A percentile compares a stretch with the other conserved stretches of the same genome.
phyloP scores from a whole-genome alignment of 23 tunicate genomes.

The Ascidia mentula region DNA sequence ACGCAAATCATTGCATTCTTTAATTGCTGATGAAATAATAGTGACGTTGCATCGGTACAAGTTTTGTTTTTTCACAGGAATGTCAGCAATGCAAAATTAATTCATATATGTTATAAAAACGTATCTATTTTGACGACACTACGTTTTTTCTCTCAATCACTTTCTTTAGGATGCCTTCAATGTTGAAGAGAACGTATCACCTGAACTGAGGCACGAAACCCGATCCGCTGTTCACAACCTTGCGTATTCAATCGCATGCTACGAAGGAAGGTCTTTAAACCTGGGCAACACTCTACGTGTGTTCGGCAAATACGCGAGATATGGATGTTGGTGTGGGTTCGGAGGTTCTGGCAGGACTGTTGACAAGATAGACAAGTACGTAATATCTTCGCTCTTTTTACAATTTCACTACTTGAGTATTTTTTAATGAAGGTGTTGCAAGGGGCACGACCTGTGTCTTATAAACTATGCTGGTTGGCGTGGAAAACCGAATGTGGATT shows the following conservation, averaged over 20 bases:
- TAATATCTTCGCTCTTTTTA: neutral
- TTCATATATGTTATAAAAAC: too few species aligned
- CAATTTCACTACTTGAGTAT: neutral
- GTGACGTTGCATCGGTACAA: too few species aligned
- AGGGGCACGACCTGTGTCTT: neutral
- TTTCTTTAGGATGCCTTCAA: too few species aligned
- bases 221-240: neutral
- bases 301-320: neutral
- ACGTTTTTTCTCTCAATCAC: too few species aligned
- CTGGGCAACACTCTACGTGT: neutral
- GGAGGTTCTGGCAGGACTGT: neutral
- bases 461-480: neutral
- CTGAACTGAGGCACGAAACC: too few species aligned
- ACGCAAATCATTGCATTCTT: too few species aligned
- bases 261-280: neutral
- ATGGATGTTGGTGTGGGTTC: neutral
- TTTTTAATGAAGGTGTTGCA: neutral
- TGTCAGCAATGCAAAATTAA: too few species aligned
- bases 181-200: too few species aligned
- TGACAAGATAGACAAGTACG: conserved; percentile 1
- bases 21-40: too few species aligned
- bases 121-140: too few species aligned
- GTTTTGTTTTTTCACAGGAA: too few species aligned
- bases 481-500: neutral
- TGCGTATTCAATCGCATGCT: neutral